Base-by-base conservation (phyloP, 2,888 invertebrate genomes). In the Onthophagus sagittarius region DNA sequence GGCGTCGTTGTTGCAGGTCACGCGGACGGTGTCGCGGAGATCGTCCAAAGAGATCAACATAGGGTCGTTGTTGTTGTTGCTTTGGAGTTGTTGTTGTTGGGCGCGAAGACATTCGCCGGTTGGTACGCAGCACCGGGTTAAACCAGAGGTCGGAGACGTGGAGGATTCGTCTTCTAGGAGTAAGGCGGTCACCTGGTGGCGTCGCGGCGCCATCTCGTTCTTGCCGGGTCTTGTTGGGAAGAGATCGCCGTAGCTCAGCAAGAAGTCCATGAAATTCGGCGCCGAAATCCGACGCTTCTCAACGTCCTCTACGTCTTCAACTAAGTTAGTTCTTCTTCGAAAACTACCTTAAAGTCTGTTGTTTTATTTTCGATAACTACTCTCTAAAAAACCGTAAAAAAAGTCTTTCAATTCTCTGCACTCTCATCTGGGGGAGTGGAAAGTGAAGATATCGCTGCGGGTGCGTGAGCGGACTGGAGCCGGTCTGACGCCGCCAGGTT, bases 1-100 rank as follows among this genome's bases (percentile, higher is more conserved):
- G 82, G 91, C 90, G 83, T 97, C 97, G 87, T 98, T 98, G 89
- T 96, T 98, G 90, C 98, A 98, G 78, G 93, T 90, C 75, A 98
- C 95, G 84, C 94, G 93, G 79, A 97, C 91, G 67, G 93, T 92
- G 81, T 96, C 95, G 78, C 93, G 89, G 71, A 93, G 88, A 77
- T 93, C 92, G 81, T 93, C 92, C 77, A 89, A 82, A 74, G 89
- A 87, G 73, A 92, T 90, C 65, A 89, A 83, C 82, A 87, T 86
- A 76, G 85, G 86, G 78, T 87, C 86, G 79, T 85, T 85, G 78
- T 85, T 85, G 74, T 84, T 82, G 64, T 77, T 77, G 75, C 75
- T 79, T 81, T 78, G 31, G 83, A 80, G 77, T 69, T 79, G 79
- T 72, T 79, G 79, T 77, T 85, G 84, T 78, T 84, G 88, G 77